Evolutionary conservation across 2,113 vertebrate species (phyloP).

Genomic region (Pyxicephalus adspersus): DNA sequence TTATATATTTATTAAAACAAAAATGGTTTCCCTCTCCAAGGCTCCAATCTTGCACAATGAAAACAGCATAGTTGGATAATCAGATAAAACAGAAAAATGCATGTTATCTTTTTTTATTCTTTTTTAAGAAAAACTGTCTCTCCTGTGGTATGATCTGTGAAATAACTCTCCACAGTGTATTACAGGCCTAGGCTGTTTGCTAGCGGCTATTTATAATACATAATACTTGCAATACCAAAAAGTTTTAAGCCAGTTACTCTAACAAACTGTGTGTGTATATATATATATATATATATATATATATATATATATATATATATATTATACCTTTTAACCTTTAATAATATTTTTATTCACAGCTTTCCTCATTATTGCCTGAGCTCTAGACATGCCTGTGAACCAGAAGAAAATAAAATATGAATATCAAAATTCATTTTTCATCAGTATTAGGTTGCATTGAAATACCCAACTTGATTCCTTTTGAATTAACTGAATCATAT

Average conservation of each 20-base stretch:
- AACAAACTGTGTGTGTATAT: no score
- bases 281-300: slow-evolving; percentile 10
- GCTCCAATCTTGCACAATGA: no score
- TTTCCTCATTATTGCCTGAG: slow-evolving; percentile 27
- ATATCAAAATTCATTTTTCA: slow-evolving; percentile 78
- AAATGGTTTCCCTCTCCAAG: no score
- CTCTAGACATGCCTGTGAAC: slow-evolving; percentile 29
- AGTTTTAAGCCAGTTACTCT: no score
- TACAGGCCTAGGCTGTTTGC: background rate
- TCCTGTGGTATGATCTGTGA: slow-evolving; percentile 29
- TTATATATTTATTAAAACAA: no score
- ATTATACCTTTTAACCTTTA: no score
- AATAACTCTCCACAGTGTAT: slow-evolving; percentile 10
- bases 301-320: background rate
- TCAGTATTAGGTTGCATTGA: slow-evolving; percentile 77
- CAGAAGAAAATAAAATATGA: slow-evolving; percentile 39
- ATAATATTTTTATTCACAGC: slow-evolving; percentile 38
- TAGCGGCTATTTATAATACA: background rate
- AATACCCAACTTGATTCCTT: slow-evolving; percentile 83
- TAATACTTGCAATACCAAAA: background rate
- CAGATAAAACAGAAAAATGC: slow-evolving; percentile 16
- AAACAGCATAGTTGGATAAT: background rate
- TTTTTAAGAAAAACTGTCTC: no score
- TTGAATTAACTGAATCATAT: slow-evolving; percentile 83
- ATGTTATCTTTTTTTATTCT: slow-evolving; percentile 33